A percentile compares a stretch with the other conserved stretches of the same genome.
These are phyloP conservation scores for Intellagama lesueurii DNA, from an alignment of 2,797 vertebrate species.

Conservation along the genomic window DNA sequence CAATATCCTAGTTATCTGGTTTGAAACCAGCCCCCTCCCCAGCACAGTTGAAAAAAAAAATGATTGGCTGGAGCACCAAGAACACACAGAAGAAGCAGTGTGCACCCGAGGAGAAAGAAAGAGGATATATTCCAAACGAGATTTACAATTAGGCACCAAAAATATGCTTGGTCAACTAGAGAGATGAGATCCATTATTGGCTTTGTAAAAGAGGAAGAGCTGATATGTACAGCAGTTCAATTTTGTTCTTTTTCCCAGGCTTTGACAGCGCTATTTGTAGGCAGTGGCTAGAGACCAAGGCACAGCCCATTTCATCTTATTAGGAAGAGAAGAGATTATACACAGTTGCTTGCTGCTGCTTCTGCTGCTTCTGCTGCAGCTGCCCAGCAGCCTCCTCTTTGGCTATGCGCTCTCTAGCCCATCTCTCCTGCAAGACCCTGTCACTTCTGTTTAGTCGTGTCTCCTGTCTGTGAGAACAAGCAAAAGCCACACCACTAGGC, in stretches of 20 bases:
- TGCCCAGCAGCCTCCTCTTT: conserved; percentile 23
- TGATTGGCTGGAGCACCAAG: conserved; percentile 21
- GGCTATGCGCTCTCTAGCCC: conserved; percentile 14
- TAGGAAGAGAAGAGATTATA: background rate
- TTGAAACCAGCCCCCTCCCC: background rate
- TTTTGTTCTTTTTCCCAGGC: background rate
- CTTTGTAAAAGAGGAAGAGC: background rate
- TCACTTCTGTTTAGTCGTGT: conserved; percentile 47
- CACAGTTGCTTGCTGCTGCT: background rate
- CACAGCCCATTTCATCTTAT: background rate
- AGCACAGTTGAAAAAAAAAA: conserved; percentile 26
- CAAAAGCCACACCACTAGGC: conserved; percentile 29
- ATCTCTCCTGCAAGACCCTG: conserved; percentile 32
- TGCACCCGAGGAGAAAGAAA: background rate
- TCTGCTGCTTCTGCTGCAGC: background rate
- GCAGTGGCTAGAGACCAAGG: background rate
- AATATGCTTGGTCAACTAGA: background rate
- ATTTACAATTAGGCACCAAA: conserved; percentile 16
- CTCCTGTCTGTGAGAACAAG: conserved; percentile 34
- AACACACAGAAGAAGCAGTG: conserved; percentile 10
- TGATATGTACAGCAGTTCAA: background rate
- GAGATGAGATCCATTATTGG: background rate
- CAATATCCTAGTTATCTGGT: background rate
- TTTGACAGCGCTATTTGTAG: background rate
- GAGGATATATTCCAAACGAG: conserved; percentile 15